Evolutionary conservation across 35 echinoderm and acorn worm species (phyloP).

Genomic region (Hemicentrotus pulcherrimus): DNA sequence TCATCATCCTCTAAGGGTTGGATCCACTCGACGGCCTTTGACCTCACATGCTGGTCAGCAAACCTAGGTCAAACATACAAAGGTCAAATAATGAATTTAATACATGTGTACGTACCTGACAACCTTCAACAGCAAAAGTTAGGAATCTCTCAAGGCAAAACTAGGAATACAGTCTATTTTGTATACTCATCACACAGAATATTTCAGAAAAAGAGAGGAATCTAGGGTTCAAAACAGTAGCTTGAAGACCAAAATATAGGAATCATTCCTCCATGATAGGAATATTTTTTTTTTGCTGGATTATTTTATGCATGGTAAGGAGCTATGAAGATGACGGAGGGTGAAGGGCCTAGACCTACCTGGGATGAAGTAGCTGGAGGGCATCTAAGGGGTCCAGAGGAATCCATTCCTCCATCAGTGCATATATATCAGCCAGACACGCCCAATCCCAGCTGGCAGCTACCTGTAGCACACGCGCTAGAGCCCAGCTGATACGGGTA

Average conservation of each 20-base stretch:
- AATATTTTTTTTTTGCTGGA: too few species aligned
- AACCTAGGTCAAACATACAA: conserved; percentile 57
- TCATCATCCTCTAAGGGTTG: conserved; percentile 76
- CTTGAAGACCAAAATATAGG: too few species aligned
- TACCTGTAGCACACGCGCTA: conserved; percentile 71
- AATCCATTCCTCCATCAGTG: conserved; percentile 73
- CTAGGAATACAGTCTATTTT: too few species aligned
- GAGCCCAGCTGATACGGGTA: conserved; percentile 62
- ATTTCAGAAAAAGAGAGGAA: too few species aligned
- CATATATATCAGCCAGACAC: conserved; percentile 81
- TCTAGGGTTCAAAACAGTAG: too few species aligned
- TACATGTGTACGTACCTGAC: too few species aligned
- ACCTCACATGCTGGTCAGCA: conserved; percentile 85
- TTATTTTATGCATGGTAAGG: too few species aligned
- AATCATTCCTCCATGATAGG: too few species aligned
- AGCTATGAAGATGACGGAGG: too few species aligned
- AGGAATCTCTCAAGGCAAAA: too few species aligned
- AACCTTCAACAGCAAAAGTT: too few species aligned
- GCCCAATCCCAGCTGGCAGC: conserved; percentile 95
- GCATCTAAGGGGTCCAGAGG: conserved; percentile 77
- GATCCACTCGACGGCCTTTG: conserved; percentile 86
- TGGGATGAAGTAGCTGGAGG: conserved; percentile 82
- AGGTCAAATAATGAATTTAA: not conserved
- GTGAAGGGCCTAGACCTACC: conserved; percentile 27
- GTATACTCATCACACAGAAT: too few species aligned